phyloP scores from a whole-genome alignment of 2,797 vertebrate genomes.

The Tolypeutes matacus region DNA sequence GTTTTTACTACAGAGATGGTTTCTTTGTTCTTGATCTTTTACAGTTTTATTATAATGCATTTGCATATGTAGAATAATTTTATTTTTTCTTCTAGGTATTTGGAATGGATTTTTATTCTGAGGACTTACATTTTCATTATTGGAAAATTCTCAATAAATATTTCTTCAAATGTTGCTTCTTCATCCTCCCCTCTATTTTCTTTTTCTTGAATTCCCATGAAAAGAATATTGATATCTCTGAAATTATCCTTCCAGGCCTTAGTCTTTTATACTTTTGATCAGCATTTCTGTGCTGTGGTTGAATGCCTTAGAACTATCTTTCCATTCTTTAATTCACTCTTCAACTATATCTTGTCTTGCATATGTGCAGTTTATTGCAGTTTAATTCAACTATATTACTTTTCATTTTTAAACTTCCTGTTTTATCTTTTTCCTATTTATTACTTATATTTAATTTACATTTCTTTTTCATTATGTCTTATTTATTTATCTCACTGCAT shows the following conservation, averaged over 20 bases:
- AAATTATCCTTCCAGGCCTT: not conserved
- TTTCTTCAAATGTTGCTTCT: not conserved
- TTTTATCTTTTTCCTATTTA: not conserved
- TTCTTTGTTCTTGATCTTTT: not conserved
- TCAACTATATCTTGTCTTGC: not conserved
- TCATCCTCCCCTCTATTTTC: not conserved
- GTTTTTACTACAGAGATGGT: not conserved
- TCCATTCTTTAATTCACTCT: not conserved
- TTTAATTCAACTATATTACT: conserved; percentile 8
- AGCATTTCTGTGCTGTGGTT: not conserved
- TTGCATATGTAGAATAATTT: not conserved
- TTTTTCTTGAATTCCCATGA: not conserved
- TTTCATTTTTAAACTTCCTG: conserved; percentile 30
- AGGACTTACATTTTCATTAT: not conserved
- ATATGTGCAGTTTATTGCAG: not conserved
- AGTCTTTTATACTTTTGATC: not conserved
- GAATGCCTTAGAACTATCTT: not conserved
- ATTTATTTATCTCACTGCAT: not conserved
- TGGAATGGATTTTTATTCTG: not conserved
- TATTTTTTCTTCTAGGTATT: not conserved
- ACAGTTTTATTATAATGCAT: not conserved
- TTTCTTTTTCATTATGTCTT: not conserved
- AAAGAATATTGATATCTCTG: not conserved
- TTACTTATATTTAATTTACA: not conserved
- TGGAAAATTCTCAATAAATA: not conserved